phyloP scores from a whole-genome alignment of 1,140 invertebrate species.

The Venustaconcha ellipsiformis region DNA sequence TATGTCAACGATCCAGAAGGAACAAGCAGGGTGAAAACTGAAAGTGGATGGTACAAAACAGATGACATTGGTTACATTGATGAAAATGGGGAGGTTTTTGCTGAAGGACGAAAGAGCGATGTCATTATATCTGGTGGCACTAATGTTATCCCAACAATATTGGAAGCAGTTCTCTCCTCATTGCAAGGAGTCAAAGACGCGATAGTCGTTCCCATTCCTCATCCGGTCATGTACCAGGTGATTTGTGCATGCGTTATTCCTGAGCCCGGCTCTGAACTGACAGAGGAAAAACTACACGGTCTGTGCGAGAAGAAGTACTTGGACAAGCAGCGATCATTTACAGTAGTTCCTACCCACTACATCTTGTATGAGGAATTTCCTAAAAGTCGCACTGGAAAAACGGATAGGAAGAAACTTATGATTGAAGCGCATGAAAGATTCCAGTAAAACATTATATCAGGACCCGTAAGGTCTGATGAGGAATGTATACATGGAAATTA shows the following conservation, averaged over 20 bases:
- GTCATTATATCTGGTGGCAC: conserved; percentile 28
- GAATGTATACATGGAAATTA: no score
- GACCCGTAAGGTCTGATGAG: no score
- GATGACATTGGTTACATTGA: conserved; percentile 64
- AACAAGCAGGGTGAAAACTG: conserved; percentile 63
- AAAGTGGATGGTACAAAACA: conserved; percentile 68
- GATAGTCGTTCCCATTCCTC: conserved; percentile 27
- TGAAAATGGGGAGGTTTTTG: conserved; percentile 30
- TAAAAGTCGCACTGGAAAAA: conserved; percentile 10
- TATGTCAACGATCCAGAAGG: conserved; percentile 76
- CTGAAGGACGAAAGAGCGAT: conserved; percentile 22
- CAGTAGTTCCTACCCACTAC: conserved; percentile 8
- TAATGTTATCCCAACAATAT: conserved; percentile 23
- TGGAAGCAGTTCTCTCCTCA: conserved; percentile 10
- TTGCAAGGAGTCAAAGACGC: conserved; percentile 11
- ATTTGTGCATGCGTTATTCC: conserved; percentile 16
- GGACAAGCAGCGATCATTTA: conserved; percentile 15
- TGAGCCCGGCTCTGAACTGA: neutral
- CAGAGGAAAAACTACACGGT: conserved; percentile 2
- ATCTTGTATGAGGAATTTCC: conserved; percentile 12
- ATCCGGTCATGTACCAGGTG: conserved; percentile 12
- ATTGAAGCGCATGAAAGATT: neutral
- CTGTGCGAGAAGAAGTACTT: conserved; percentile 1
- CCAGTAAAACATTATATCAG: neutral
- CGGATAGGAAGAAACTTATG: neutral